Conservation (phyloP, 2,888 invertebrate species). For the Aspidapion aeneum region DNA sequence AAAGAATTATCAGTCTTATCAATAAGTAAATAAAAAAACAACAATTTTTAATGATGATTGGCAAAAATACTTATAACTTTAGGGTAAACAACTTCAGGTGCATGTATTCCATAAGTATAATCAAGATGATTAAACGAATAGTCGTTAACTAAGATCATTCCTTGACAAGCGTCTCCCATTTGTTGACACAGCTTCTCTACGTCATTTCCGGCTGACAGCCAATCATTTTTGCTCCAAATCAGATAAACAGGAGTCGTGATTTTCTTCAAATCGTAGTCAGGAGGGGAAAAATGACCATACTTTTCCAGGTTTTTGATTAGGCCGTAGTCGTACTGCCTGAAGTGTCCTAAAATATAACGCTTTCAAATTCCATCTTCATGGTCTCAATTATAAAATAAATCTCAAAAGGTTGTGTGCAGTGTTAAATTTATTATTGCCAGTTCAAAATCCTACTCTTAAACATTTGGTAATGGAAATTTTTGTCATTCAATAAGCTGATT, state of each 20-base stretch:
- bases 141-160: conserved; percentile 36
- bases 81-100: conserved; percentile 35
- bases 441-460: conserved; percentile 58
- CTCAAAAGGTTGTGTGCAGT: no score
- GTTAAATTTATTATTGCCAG: no score
- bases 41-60: conserved; percentile 15
- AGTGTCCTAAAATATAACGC: conserved; percentile 26
- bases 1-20: no score
- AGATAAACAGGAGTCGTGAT: conserved; percentile 48
- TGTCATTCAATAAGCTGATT: no score
- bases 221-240: conserved; percentile 52
- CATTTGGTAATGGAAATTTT: no score
- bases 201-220: conserved; percentile 45
- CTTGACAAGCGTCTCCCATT: conserved; percentile 30
- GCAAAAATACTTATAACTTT: conserved; percentile 34
- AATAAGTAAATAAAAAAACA: no score
- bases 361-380: conserved; percentile 37
- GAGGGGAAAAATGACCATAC: conserved; percentile 44
- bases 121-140: conserved; percentile 42
- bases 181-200: conserved; percentile 38
- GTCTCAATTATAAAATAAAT: no score
- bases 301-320: conserved; percentile 28
- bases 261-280: conserved; percentile 46
- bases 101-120: conserved; percentile 40
- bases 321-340: conserved; percentile 57